phyloP scores from a whole-genome alignment of 2,888 invertebrate genomes.

The Agrochola lota region DNA sequence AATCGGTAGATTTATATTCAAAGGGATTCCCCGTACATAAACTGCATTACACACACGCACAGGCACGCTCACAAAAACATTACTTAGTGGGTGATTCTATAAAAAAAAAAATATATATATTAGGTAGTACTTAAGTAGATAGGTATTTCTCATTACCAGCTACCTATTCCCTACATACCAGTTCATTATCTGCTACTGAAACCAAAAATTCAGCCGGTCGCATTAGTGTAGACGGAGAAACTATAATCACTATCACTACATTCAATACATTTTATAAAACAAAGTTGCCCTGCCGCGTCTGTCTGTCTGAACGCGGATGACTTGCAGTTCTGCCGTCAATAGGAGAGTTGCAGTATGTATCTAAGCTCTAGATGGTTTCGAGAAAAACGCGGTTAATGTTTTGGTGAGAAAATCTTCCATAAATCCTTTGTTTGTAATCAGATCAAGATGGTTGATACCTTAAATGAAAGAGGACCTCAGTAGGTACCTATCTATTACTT shows the following conservation, averaged over 20 bases:
- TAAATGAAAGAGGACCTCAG: no score
- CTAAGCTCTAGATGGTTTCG: no score
- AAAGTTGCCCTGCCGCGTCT: no score
- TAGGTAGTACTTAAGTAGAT: not conserved
- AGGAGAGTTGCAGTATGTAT: no score
- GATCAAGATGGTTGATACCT: no score
- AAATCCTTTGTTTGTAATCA: no score
- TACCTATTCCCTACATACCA: not conserved
- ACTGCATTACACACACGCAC: not conserved
- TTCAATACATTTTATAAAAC: no score
- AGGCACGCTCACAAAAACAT: not conserved
- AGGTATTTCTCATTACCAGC: not conserved
- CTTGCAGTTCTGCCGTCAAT: no score
- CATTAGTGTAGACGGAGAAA: not conserved
- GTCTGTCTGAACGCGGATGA: no score
- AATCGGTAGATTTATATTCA: not conserved
- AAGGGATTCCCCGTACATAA: constrained; percentile 26
- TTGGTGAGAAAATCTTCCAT: no score
- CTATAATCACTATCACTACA: not conserved
- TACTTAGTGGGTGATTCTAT: not conserved
- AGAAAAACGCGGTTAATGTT: no score
- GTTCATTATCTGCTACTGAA: not conserved
- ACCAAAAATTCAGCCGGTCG: not conserved
- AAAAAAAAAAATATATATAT: not conserved
- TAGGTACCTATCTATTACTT: no score